A percentile compares a stretch with the other conserved stretches of the same genome.
Evolutionary conservation across 1,140 invertebrate genomes (phyloP).

Genomic region (Musca domestica): DNA sequence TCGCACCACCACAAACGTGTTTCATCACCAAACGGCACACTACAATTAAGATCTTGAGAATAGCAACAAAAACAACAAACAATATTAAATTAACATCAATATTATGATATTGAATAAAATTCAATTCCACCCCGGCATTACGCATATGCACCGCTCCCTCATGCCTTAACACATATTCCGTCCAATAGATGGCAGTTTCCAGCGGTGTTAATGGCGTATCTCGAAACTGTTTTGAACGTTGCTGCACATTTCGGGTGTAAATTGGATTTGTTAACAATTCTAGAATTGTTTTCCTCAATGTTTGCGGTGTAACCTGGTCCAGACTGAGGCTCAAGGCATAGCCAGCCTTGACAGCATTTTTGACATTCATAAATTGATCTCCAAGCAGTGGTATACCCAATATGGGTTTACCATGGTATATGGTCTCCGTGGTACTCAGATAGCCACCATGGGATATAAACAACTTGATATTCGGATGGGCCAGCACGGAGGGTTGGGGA

Average conservation of each 20-base stretch:
- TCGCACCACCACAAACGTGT: too few species aligned
- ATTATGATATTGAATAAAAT: constrained; percentile 55
- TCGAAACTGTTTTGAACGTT: constrained; percentile 56
- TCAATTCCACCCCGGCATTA: constrained; percentile 33
- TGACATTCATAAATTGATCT: too few species aligned
- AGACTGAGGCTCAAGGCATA: constrained; percentile 53
- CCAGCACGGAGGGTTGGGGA: constrained; percentile 69
- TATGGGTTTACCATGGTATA: constrained; percentile 68
- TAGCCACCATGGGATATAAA: constrained; percentile 74
- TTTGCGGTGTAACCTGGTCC: constrained; percentile 45
- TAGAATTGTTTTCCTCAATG: constrained; percentile 40
- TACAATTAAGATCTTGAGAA: neutral
- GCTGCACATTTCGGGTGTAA: constrained; percentile 53
- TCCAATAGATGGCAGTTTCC: constrained; percentile 69
- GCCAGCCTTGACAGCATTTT: too few species aligned
- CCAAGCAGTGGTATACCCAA: constrained; percentile 61
- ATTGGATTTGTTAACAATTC: constrained; percentile 45
- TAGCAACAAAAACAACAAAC: neutral
- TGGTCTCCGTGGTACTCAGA: constrained; percentile 67
- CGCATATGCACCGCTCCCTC: constrained; percentile 47
- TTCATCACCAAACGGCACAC: neutral
- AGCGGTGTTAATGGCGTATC: constrained; percentile 64
- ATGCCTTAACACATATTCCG: constrained; percentile 64
- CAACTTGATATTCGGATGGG: constrained; percentile 65
- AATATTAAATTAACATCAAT: constrained; percentile 49